Evolutionary conservation across 2,113 vertebrate species (phyloP).

Genomic region (Rhinogobius similis): DNA sequence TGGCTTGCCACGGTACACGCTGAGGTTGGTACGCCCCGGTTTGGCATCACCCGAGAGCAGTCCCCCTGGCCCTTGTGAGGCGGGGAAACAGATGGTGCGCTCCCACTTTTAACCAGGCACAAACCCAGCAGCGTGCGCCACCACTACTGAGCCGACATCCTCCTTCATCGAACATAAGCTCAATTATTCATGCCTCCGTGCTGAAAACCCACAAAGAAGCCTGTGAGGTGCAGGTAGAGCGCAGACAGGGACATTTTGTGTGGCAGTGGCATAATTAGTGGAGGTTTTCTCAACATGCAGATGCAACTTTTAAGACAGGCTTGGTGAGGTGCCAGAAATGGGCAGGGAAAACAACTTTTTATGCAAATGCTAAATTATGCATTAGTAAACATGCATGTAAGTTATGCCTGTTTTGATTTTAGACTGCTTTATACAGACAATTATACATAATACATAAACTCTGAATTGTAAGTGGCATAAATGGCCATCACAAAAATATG

Average conservation of each 20-base stretch:
- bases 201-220: conserved; percentile 64
- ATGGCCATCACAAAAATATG: background rate
- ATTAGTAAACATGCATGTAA: conserved; percentile 27
- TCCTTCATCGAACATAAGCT: conserved; percentile 46
- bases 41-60: conserved; percentile 73
- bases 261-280: conserved; percentile 64
- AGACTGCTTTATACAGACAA: background rate
- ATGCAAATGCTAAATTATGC: conserved; percentile 17
- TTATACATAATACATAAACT: background rate
- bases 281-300: conserved; percentile 32
- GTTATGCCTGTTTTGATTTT: conserved; percentile 34
- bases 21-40: conserved; percentile 58
- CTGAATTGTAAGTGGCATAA: background rate
- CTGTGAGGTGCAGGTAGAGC: conserved; percentile 76
- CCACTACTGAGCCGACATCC: conserved; percentile 37
- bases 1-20: conserved; percentile 56
- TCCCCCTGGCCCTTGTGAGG: conserved; percentile 67
- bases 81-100: conserved; percentile 79
- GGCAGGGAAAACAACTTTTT: conserved; percentile 24
- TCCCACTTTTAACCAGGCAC: conserved; percentile 70
- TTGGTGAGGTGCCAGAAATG: conserved; percentile 38
- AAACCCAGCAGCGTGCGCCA: conserved; percentile 27
- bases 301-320: conserved; percentile 48
- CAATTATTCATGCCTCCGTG: conserved; percentile 77
- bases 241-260: conserved; percentile 56